Percentiles rank a stretch among this genome's conserved stretches.
phyloP scores from a whole-genome alignment of 2,797 vertebrate genomes.

The Pyrocephalus nanus region DNA sequence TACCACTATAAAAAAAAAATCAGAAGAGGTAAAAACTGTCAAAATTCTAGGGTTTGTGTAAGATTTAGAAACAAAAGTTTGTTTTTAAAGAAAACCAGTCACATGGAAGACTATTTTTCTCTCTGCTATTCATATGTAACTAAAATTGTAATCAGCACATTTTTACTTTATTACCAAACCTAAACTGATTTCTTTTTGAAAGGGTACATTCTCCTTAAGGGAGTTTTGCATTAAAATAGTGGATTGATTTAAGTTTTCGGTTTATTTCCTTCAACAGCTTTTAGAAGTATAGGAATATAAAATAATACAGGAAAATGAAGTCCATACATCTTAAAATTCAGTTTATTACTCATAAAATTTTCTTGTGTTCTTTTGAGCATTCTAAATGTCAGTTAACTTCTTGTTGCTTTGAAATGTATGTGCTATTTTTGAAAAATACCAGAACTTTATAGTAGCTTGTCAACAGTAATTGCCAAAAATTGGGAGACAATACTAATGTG shows the following conservation, averaged over 20 bases:
- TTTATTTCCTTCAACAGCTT: neutral
- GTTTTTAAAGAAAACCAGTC: neutral
- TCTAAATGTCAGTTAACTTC: neutral
- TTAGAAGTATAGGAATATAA: neutral
- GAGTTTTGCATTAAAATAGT: neutral
- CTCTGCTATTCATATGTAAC: neutral
- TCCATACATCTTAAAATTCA: neutral
- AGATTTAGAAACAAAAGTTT: neutral
- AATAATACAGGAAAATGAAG: neutral
- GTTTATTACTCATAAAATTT: neutral
- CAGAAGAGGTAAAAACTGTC: neutral
- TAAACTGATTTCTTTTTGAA: neutral
- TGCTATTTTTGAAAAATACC: constrained; percentile 18
- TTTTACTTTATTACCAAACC: neutral
- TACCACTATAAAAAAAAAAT: neutral
- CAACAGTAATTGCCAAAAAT: constrained; percentile 6
- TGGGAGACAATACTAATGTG: neutral
- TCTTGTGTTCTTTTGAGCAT: neutral
- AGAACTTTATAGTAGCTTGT: constrained; percentile 28
- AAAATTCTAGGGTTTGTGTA: neutral
- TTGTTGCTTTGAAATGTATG: neutral
- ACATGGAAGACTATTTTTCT: neutral
- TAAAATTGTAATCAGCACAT: neutral
- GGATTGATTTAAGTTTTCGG: neutral
- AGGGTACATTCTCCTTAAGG: neutral